These are phyloP conservation scores for Gavia stellata DNA, from an alignment of 2,113 vertebrate species.

Conservation along the genomic window DNA sequence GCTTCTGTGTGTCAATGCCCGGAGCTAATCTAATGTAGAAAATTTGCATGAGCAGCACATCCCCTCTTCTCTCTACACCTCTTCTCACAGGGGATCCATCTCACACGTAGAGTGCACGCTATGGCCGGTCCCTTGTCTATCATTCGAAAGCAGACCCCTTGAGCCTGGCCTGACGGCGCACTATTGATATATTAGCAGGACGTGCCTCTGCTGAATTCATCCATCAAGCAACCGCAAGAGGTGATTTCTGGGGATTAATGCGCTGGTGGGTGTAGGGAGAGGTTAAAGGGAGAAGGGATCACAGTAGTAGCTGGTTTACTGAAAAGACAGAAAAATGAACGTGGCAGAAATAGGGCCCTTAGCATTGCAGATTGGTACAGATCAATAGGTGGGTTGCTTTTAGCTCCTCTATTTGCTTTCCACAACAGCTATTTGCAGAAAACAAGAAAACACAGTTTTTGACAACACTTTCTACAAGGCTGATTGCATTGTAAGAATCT, in stretches of 20 bases:
- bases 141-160: not conserved
- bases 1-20: not conserved
- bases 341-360: not conserved
- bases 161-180: not conserved
- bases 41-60: not conserved
- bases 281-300: not conserved
- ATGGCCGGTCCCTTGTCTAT: not conserved
- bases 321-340: not conserved
- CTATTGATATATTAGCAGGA: not conserved
- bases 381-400: not conserved
- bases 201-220: not conserved
- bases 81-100: not conserved
- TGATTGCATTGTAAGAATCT: not conserved
- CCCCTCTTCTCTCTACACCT: not conserved
- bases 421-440: not conserved
- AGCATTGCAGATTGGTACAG: not conserved
- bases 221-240: not conserved
- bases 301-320: not conserved
- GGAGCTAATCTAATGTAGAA: not conserved
- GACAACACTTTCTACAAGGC: not conserved
- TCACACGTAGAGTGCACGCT: not conserved
- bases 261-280: not conserved
- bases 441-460: not conserved
- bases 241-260: conserved; percentile 6
- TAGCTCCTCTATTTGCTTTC: not conserved